Percentiles rank a stretch among this genome's conserved stretches.
phyloP scores from a whole-genome alignment of 2,113 vertebrate species.

The Lamprotornis superbus region DNA sequence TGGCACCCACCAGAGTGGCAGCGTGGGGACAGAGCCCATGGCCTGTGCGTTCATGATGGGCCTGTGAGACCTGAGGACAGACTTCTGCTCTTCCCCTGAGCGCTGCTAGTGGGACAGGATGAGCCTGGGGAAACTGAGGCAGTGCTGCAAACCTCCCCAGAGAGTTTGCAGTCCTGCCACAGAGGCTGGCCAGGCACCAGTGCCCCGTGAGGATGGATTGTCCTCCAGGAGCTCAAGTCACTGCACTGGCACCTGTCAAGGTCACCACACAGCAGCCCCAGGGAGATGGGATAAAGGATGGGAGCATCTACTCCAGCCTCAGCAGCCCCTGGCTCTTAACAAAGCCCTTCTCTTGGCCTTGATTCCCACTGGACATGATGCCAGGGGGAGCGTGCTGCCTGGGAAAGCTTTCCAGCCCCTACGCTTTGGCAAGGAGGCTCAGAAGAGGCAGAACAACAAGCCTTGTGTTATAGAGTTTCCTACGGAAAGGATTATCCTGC shows the following conservation, averaged over 20 bases:
- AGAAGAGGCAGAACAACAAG: neutral
- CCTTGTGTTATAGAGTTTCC: neutral
- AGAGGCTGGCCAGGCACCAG: neutral
- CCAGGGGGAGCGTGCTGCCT: fast-evolving
- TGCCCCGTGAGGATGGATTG: neutral
- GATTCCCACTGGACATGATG: fast-evolving
- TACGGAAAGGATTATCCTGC: neutral
- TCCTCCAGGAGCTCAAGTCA: neutral
- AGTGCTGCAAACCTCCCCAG: fast-evolving
- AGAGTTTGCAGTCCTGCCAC: neutral
- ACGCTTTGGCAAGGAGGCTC: neutral
- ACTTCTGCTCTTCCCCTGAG: neutral
- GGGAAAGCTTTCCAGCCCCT: neutral
- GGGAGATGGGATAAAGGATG: neutral
- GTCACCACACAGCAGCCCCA: neutral
- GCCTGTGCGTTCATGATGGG: fast-evolving
- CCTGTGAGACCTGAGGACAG: neutral
- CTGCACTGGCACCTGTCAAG: neutral
- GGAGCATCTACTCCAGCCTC: neutral
- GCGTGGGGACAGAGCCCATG: fast-evolving
- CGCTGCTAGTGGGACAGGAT: fast-evolving
- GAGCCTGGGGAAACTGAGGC: conserved; percentile 22
- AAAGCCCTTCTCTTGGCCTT: neutral
- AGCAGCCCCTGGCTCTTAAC: neutral
- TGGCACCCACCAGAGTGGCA: neutral